Evolutionary conservation across 2,797 vertebrate genomes (phyloP).

Genomic region (Schizothorax lantsangensis): DNA sequence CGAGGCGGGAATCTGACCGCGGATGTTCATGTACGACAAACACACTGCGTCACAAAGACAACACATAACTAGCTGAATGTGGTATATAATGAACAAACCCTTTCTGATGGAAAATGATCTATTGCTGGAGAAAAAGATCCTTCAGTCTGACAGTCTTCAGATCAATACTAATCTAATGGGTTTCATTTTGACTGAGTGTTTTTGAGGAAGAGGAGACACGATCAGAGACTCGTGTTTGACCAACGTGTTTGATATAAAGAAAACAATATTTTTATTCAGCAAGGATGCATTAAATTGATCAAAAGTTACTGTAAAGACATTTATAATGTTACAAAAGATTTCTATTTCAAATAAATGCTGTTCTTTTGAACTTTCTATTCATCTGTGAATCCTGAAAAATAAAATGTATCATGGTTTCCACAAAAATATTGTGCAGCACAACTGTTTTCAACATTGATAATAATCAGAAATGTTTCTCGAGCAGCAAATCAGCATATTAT

Average conservation of each 20-base stretch:
- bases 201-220: constrained; percentile 17
- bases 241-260: neutral
- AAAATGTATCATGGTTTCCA: neutral
- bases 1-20: constrained; percentile 5
- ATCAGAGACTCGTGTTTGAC: neutral
- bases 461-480: neutral
- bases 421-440: neutral
- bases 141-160: constrained; percentile 19
- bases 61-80: neutral
- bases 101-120: constrained; percentile 5
- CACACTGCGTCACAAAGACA: neutral
- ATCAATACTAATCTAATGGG: constrained; percentile 50
- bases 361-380: neutral
- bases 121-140: neutral
- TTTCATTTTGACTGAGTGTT: constrained; percentile 43
- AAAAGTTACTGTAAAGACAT: neutral
- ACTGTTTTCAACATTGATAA: neutral
- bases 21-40: neutral
- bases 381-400: neutral
- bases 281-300: neutral
- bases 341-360: neutral
- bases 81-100: constrained; percentile 9
- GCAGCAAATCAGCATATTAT: neutral
- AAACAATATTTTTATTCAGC: neutral
- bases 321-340: neutral